phyloP scores from a whole-genome alignment of 1,140 invertebrate genomes.

The Procambarus clarkii region DNA sequence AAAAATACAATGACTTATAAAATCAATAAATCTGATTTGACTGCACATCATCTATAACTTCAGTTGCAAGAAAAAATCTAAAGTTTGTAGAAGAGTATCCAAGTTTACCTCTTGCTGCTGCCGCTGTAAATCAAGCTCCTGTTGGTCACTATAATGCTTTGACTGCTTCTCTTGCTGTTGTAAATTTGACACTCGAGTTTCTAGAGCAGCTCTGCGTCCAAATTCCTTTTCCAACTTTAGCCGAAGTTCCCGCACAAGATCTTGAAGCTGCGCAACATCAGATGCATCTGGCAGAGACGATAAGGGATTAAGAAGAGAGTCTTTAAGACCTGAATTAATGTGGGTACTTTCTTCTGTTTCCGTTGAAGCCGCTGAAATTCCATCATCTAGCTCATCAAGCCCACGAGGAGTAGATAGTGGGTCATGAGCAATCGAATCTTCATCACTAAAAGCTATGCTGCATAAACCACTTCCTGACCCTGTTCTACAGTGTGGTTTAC shows the following conservation, averaged over 20 bases:
- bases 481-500: not conserved
- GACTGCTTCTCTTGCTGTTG: slow-evolving; percentile 29
- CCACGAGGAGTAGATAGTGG: not conserved
- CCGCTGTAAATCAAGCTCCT: slow-evolving; percentile 27
- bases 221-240: slow-evolving; percentile 57
- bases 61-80: not conserved
- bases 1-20: no score
- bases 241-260: slow-evolving; percentile 48
- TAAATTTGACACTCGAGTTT: slow-evolving; percentile 25
- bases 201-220: slow-evolving; percentile 30
- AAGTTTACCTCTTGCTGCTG: slow-evolving; percentile 45
- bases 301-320: slow-evolving; percentile 48
- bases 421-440: slow-evolving; percentile 15
- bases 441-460: slow-evolving; percentile 35
- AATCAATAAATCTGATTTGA: no score
- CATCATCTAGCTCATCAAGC: slow-evolving; percentile 36
- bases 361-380: slow-evolving; percentile 33
- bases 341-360: slow-evolving; percentile 61
- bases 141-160: not conserved
- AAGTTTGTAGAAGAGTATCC: not conserved
- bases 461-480: not conserved
- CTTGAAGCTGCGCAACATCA: slow-evolving; percentile 45
- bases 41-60: not conserved
- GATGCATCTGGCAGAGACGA: slow-evolving; percentile 40
- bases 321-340: slow-evolving; percentile 48